Evolutionary conservation across 2,113 vertebrate genomes (phyloP), one percentile per base, ranked within the genome.

Genomic region (Pithys albifrons): DNA sequence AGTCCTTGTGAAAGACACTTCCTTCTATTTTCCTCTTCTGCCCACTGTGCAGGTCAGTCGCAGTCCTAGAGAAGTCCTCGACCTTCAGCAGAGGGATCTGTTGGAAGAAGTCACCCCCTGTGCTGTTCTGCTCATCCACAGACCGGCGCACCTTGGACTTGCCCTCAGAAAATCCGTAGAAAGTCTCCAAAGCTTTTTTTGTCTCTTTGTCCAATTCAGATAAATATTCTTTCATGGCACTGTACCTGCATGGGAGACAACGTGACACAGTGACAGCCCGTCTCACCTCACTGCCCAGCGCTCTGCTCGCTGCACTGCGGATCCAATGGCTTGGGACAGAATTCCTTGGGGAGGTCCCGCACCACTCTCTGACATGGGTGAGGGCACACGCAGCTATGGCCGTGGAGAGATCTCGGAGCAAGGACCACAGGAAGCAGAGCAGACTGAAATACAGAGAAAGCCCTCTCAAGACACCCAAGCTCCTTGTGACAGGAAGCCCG

Each of bases 181-280:
- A 95, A 55, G 96, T 96, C 75, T 95, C 96, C 89, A 98, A 57
- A 27, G 97, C 96, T 1, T 39, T 88, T 85, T 82, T 93, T 29
- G 98, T 98, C 84, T 98, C 98, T 78, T 95, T 92, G 31, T 98
- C 98, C 94, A 98, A n/a, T 27, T 98, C 97, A 3, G 95, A 80
- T 55, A 98, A 96, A 45, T 98, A 97, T 6, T 95, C 89, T 43
- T 97, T 98, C 70, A 98, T 98, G 8, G 77, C 85, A 23, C 98
- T 98, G 92, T 98, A 98, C 94, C 98, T 98, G 97, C 46, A 41
- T 10, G 27, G 31, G 43, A 58, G 54, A 91, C 43, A 92, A 87
- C 0, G 3, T 0, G 51, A 58, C 14, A 67, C 87, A 54, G 73
- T 70, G 61, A 67, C 22, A 25, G 16, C 31, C 43, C 49, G 13